Conservation (phyloP, 2,113 vertebrate genomes). For the Ascaphus truei region DNA sequence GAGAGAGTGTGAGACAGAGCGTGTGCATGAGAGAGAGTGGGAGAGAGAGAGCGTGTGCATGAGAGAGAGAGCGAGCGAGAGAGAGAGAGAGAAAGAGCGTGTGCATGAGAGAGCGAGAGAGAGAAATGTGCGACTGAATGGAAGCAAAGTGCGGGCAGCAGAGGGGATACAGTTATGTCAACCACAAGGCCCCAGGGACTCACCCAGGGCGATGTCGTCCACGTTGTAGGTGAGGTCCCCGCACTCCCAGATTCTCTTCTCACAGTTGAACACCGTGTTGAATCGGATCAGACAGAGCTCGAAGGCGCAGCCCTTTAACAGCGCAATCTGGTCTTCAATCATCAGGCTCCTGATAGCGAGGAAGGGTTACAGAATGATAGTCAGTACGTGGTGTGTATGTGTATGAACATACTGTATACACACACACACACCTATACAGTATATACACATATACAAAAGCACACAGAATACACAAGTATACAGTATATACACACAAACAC, state of each 20-base stretch:
- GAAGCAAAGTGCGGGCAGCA: background rate
- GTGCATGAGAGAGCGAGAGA: background rate
- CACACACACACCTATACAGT: too few species aligned
- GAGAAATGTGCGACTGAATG: background rate
- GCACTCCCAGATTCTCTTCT: slow-evolving; percentile 48
- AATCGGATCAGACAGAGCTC: slow-evolving; percentile 52
- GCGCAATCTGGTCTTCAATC: slow-evolving; percentile 58
- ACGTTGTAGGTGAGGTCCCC: slow-evolving; percentile 52
- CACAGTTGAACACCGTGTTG: slow-evolving; percentile 53
- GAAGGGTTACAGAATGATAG: too few species aligned
- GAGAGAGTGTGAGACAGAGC: background rate
- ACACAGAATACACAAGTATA: too few species aligned
- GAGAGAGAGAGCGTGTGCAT: background rate
- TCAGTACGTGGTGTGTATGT: too few species aligned
- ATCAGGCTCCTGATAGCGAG: slow-evolving; percentile 42
- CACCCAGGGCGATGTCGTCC: slow-evolving; percentile 39
- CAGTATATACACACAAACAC: too few species aligned
- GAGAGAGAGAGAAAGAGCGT: background rate
- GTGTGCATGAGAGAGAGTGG: background rate
- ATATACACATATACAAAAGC: too few species aligned
- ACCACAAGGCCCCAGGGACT: background rate
- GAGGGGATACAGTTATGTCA: background rate
- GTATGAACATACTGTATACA: too few species aligned
- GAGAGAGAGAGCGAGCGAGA: background rate
- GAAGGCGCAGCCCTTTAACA: slow-evolving; percentile 57